Conservation (phyloP, 1,140 invertebrate genomes). For the Drosophila sucinea region DNA sequence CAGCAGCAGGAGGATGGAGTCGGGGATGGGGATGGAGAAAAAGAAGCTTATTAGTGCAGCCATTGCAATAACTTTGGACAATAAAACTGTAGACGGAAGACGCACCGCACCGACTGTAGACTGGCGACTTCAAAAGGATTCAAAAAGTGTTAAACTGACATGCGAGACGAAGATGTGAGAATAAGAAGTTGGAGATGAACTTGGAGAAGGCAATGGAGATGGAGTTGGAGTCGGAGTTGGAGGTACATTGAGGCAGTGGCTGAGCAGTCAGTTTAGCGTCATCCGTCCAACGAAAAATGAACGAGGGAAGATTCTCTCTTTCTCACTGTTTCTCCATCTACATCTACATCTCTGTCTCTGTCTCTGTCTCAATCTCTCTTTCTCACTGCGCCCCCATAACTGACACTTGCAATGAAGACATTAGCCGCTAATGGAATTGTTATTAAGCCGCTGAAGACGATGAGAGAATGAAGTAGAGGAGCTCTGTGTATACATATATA, state of each 20-base stretch:
- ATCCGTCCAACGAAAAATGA: slow-evolving; percentile 16
- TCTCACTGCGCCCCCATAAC: slow-evolving; percentile 60
- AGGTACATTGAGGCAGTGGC: slow-evolving; percentile 42
- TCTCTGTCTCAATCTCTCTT: slow-evolving; percentile 19
- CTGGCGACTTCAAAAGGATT: slow-evolving; percentile 69
- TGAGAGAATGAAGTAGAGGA: slow-evolving; percentile 1
- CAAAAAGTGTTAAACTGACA: slow-evolving; percentile 79
- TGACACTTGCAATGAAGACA: slow-evolving; percentile 82
- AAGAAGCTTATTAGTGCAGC: slow-evolving; percentile 78
- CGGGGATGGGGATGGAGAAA: slow-evolving; percentile 10
- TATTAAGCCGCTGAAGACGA: slow-evolving; percentile 65
- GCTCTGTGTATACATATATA: neutral
- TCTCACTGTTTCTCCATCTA: neutral
- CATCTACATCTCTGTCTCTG: slow-evolving; percentile 6
- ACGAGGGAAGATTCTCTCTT: slow-evolving; percentile 7
- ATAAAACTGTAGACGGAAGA: slow-evolving; percentile 50
- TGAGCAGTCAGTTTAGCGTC: slow-evolving; percentile 72
- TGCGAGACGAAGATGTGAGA: slow-evolving; percentile 52
- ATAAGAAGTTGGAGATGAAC: neutral
- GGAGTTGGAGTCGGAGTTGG: slow-evolving; percentile 21
- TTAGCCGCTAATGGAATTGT: slow-evolving; percentile 81
- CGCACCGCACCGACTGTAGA: neutral
- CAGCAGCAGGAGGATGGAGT: neutral
- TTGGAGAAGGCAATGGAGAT: slow-evolving; percentile 5
- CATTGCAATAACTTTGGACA: slow-evolving; percentile 76